A percentile compares a stretch with the other conserved stretches of the same genome.
Evolutionary conservation across 23 tunicate species (phyloP).

Genomic region (Oikopleura dioica): DNA sequence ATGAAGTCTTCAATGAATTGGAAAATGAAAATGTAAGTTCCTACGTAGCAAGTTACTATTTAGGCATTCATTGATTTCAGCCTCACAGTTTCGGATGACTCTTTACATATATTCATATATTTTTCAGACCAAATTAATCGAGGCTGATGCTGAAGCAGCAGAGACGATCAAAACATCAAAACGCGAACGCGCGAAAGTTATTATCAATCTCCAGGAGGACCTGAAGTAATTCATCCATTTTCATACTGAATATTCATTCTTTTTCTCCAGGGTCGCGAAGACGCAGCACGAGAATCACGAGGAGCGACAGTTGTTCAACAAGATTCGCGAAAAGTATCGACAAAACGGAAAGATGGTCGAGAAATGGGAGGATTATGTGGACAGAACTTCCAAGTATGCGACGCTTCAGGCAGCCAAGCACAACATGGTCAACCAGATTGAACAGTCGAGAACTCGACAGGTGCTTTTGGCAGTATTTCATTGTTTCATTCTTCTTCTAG

Average conservation of each 20-base stretch:
- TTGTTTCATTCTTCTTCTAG: too few species aligned
- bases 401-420: slow-evolving; percentile 35
- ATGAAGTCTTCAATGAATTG: slow-evolving; percentile 42
- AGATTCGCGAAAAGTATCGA: slow-evolving; percentile 44
- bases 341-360: slow-evolving; percentile 24
- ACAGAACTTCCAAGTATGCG: slow-evolving; percentile 45
- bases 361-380: slow-evolving; percentile 43
- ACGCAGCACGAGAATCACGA: slow-evolving; percentile 46
- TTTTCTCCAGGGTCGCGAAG: too few species aligned
- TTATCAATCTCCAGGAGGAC: slow-evolving; percentile 45
- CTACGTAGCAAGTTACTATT: too few species aligned
- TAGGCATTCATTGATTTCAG: too few species aligned
- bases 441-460: background rate
- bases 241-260: too few species aligned
- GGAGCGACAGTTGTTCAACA: slow-evolving; percentile 50
- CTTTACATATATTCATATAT: too few species aligned
- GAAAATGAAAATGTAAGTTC: slow-evolving; percentile 34
- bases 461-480: too few species aligned
- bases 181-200: slow-evolving; percentile 51
- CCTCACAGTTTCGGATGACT: too few species aligned
- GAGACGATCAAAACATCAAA: slow-evolving; percentile 48
- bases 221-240: too few species aligned
- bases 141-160: slow-evolving; percentile 64
- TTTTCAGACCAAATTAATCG: slow-evolving; percentile 29
- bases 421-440: background rate